These are phyloP conservation scores for Hipparchia sbordonii DNA, from an alignment of 2,888 invertebrate genomes.

Conservation along the genomic window DNA sequence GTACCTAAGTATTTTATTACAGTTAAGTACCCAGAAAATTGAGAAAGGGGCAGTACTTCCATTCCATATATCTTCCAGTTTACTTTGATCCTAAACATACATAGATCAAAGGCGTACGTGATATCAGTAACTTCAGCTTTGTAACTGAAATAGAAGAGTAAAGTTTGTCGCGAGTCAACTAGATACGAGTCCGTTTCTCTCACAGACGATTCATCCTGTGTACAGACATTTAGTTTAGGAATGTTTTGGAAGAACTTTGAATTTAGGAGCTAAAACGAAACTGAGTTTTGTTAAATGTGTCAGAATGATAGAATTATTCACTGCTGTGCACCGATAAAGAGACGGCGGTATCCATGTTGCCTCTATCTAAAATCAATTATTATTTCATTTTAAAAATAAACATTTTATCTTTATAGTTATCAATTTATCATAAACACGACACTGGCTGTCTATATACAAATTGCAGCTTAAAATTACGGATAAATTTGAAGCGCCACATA, in stretches of 20 bases:
- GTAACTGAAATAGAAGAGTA: constrained; percentile 30
- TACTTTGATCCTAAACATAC: constrained; percentile 29
- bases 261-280: too few species aligned
- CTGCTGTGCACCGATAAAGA: too few species aligned
- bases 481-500: too few species aligned
- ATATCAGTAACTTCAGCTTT: constrained; percentile 33
- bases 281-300: too few species aligned
- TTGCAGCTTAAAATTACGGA: too few species aligned
- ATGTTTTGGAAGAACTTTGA: background rate
- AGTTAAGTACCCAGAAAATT: constrained; percentile 15
- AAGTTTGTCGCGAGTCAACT: constrained; percentile 34
- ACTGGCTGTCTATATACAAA: too few species aligned
- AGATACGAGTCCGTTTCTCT: constrained; percentile 14
- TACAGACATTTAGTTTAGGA: constrained; percentile 19
- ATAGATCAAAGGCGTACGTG: constrained; percentile 28
- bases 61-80: constrained; percentile 21
- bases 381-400: too few species aligned
- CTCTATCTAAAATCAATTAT: too few species aligned
- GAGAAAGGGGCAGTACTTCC: constrained; percentile 11
- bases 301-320: too few species aligned
- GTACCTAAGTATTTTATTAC: background rate
- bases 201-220: background rate
- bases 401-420: too few species aligned
- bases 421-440: too few species aligned
- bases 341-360: too few species aligned